phyloP scores from a whole-genome alignment of 2,888 invertebrate genomes.

The Hoplodrina ambigua region DNA sequence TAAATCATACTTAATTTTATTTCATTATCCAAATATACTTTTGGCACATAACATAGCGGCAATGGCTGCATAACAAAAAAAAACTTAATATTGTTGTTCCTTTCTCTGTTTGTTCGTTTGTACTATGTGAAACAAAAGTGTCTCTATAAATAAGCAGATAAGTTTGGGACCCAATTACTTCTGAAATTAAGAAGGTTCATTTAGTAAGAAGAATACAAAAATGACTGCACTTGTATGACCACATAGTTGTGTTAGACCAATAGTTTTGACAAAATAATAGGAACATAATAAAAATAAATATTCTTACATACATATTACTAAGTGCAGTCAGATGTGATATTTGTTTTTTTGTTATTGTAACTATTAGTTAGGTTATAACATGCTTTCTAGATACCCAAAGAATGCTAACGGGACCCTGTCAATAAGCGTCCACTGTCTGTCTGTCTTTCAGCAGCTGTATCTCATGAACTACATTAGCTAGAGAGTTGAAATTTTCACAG shows the following conservation, averaged over 20 bases:
- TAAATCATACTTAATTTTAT: conserved; percentile 5
- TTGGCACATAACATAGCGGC: conserved; percentile 19
- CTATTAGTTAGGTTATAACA: conserved; percentile 57
- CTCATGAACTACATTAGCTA: too few species aligned
- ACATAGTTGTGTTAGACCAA: conserved; percentile 42
- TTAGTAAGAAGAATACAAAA: conserved; percentile 43
- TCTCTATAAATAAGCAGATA: conserved; percentile 28
- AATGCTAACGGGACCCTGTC: too few species aligned
- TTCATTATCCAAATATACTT: conserved; percentile 11
- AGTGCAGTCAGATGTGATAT: conserved; percentile 63
- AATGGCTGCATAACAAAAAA: conserved; percentile 16
- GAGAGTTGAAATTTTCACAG: too few species aligned
- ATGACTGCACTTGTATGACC: conserved; percentile 35
- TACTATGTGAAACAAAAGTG: conserved; percentile 34
- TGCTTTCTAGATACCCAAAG: conserved; percentile 56
- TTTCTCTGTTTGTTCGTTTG: conserved; percentile 32
- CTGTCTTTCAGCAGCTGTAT: too few species aligned
- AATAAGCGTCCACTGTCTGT: too few species aligned
- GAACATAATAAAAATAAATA: conserved; percentile 42
- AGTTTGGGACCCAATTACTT: conserved; percentile 39
- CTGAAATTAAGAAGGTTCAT: conserved; percentile 34
- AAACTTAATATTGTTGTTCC: conserved; percentile 35
- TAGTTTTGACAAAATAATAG: conserved; percentile 43
- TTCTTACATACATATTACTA: conserved; percentile 54
- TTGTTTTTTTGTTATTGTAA: conserved; percentile 64